Evolutionary conservation across 2,888 invertebrate genomes (phyloP), one percentile per base, ranked within the genome.

Genomic region (Pyralis farinalis): DNA sequence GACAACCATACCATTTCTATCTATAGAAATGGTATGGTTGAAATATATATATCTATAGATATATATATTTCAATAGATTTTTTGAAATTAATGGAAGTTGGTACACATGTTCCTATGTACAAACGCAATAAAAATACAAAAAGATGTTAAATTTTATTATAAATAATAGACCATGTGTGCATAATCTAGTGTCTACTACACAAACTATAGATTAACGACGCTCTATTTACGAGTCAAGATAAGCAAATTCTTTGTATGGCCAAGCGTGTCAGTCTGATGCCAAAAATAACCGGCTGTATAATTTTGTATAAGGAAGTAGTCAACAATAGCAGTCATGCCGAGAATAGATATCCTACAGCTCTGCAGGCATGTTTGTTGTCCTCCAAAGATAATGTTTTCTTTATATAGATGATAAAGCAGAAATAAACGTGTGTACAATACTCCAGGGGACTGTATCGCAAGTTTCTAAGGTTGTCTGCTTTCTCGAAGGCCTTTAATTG

Each of bases 301-400:
- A 30, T 37, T 37, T 31, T 10, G 37, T 37, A 22, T 11, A 12
- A 30, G 37, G 37, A 37, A 37, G 37, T 11, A 9, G 30, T 25
- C 25, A 7, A 25, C 25, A 37, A 22, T 20, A 21, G 30, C 30
- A 30, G 29, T 21, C 20, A 9, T 20, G 34, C 29, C 37, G n/a
- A 22, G 30, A 37, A 37, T 37, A 37, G 37, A 37, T 30, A 37
- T 37, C 37, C 37, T 30, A 30, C 1, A 25, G 3, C 30, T 30
- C 37, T 30, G 37, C 1, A 25, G 3, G 25, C 25, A 16, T 16
- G 16, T 16, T 11, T 16, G 16, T 28, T 36, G 37, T 37, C 11
- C 20, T 11, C 30, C 30, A 11, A 21, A 30, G 31, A 37, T 37
- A 30, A 37, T 12, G 30, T 30, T n/a, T n/a, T 20, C 30, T 21